Conservation (phyloP, 2,888 invertebrate species). For the Drosophila longiperda region DNA sequence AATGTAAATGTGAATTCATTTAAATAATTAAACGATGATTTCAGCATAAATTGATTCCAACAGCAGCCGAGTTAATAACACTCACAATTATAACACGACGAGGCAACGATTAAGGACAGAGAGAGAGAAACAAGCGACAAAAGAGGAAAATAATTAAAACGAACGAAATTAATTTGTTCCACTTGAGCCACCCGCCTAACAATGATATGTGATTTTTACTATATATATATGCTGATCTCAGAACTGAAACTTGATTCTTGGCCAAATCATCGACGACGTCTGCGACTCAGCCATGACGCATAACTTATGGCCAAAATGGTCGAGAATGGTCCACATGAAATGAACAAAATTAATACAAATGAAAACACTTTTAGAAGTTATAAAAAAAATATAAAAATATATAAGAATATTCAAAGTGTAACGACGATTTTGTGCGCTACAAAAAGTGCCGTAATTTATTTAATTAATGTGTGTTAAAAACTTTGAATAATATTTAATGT, state of each 20-base stretch:
- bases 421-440: constrained; percentile 22
- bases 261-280: constrained; percentile 25
- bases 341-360: constrained; percentile 42
- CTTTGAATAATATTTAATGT: neutral
- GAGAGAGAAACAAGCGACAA: constrained; percentile 7
- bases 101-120: neutral
- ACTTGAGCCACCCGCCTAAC: constrained; percentile 80
- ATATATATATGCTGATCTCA: constrained; percentile 34
- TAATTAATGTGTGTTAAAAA: neutral
- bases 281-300: constrained; percentile 70
- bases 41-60: constrained; percentile 59
- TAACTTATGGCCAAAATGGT: constrained; percentile 56
- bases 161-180: constrained; percentile 80
- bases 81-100: constrained; percentile 64
- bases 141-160: constrained; percentile 64
- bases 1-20: constrained; percentile 68
- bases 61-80: constrained; percentile 68
- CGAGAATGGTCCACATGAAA: constrained; percentile 50
- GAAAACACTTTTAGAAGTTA: constrained; percentile 43
- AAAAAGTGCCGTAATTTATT: neutral
- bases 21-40: constrained; percentile 77
- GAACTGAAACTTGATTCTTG: constrained; percentile 20
- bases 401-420: neutral
- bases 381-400: neutral
- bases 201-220: constrained; percentile 73